Evolutionary conservation across 2,113 vertebrate species (phyloP).

Genomic region (Micromys minutus): DNA sequence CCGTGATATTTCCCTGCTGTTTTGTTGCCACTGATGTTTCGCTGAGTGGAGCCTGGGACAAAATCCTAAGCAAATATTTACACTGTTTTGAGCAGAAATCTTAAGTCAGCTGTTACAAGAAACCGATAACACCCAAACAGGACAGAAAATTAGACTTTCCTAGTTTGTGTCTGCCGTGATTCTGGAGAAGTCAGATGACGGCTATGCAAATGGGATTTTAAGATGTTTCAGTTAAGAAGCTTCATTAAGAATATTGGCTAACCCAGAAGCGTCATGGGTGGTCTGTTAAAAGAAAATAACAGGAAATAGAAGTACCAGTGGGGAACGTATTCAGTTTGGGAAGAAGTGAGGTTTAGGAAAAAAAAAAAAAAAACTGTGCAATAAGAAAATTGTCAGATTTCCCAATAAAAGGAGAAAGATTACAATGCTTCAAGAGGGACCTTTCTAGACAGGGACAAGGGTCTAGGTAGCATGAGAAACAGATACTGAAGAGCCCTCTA

Average conservation of each 20-base stretch:
- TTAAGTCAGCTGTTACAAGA: constrained; percentile 18
- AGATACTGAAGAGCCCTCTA: neutral
- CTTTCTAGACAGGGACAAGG: neutral
- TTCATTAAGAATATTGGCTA: neutral
- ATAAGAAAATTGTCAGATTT: neutral
- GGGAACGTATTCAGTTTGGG: neutral
- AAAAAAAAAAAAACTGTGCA: constrained; percentile 49
- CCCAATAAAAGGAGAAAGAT: neutral
- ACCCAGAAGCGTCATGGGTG: neutral
- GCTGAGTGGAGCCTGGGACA: constrained; percentile 39
- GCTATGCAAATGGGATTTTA: neutral
- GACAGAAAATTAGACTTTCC: constrained; percentile 14
- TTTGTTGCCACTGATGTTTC: constrained; percentile 36
- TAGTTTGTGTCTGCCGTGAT: neutral
- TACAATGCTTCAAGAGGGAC: neutral
- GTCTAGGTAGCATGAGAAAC: neutral
- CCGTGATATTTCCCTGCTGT: constrained; percentile 55
- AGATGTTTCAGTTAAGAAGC: neutral
- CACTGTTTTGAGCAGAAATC: constrained; percentile 28
- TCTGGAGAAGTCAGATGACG: neutral
- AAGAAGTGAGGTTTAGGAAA: constrained; percentile 39
- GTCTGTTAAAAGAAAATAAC: constrained; percentile 6
- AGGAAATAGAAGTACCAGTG: neutral
- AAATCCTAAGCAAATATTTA: constrained; percentile 70
- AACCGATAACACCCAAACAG: constrained; percentile 1